phyloP scores from a whole-genome alignment of 2,888 invertebrate species.

The Bugula neritina region DNA sequence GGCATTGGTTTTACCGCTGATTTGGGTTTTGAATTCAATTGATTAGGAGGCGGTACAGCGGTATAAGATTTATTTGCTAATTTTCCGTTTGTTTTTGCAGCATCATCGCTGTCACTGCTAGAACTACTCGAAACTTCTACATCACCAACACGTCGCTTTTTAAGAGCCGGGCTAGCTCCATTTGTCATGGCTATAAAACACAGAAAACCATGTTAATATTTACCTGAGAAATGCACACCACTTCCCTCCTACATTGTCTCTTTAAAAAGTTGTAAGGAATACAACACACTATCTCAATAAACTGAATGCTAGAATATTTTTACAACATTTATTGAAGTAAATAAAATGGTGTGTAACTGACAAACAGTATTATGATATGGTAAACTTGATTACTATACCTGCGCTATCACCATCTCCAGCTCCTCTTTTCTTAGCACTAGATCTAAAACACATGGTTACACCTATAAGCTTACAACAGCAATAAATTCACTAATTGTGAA shows the following conservation, averaged over 20 bases:
- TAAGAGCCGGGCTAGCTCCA: conserved; percentile 1
- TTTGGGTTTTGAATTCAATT: neutral
- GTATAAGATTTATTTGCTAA: neutral
- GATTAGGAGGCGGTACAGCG: neutral
- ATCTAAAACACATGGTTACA: neutral
- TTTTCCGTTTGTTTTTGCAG: neutral
- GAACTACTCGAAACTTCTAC: neutral
- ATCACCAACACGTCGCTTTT: conserved; percentile 2
- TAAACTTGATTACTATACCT: conserved; percentile 11
- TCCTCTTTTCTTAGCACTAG: conserved; percentile 8
- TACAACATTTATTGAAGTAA: too few relatives aligned
- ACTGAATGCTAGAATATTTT: too few relatives aligned
- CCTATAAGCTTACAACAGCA: neutral
- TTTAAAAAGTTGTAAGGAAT: too few relatives aligned
- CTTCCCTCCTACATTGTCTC: too few relatives aligned
- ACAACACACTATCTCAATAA: too few relatives aligned
- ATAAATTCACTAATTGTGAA: neutral
- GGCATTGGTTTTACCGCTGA: neutral
- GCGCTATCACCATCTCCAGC: neutral
- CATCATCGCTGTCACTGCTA: conserved; percentile 2
- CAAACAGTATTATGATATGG: too few relatives aligned
- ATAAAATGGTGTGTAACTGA: too few relatives aligned
- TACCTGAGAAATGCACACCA: too few relatives aligned
- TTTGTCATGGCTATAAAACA: neutral
- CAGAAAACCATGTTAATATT: too few relatives aligned